Conservation (phyloP, 2,888 invertebrate genomes). For the Uropetala carovei region DNA sequence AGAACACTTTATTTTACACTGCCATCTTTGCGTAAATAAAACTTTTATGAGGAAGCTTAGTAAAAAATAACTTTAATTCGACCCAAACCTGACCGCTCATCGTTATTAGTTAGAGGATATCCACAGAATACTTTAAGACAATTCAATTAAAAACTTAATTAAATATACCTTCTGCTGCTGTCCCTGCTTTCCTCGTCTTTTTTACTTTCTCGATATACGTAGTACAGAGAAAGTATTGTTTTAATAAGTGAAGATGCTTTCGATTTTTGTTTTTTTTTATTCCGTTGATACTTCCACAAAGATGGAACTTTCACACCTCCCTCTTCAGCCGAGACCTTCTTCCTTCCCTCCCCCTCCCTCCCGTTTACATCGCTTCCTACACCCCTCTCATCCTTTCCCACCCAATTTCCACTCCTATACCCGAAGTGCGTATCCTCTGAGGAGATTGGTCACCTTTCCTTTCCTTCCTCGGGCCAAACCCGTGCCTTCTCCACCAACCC, state of each 20-base stretch:
- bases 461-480: constrained; percentile 35
- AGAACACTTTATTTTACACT: no score
- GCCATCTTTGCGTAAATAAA: no score
- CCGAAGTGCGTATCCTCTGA: background rate
- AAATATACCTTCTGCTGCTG: no score
- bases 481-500: constrained; percentile 3
- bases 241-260: background rate
- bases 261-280: background rate
- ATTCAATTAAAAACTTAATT: no score
- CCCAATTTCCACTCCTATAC: background rate
- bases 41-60: no score
- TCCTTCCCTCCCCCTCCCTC: background rate
- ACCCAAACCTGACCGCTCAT: no score
- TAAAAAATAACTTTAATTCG: no score
- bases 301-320: background rate
- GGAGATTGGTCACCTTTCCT: constrained; percentile 29
- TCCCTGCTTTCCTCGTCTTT: no score
- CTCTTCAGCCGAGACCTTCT: background rate
- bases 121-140: no score
- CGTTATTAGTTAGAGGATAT: no score
- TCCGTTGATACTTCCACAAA: background rate
- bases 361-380: background rate
- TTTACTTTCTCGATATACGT: no score
- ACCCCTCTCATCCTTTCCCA: background rate
- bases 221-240: no score